These are phyloP conservation scores for Drosophila sp. DNA, from an alignment of 1,140 invertebrate genomes.

Conservation along the genomic window DNA sequence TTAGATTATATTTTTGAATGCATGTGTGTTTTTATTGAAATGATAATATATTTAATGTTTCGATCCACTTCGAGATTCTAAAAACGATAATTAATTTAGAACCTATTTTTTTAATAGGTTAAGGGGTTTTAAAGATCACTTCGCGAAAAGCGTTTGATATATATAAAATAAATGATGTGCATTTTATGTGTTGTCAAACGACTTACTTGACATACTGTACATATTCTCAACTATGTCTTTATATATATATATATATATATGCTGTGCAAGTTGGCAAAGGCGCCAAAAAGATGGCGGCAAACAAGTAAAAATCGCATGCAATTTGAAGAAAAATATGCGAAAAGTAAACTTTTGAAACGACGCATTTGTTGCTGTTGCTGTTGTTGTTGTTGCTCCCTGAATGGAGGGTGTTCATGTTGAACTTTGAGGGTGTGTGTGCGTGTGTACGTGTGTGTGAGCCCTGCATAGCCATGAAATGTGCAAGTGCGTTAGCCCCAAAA, in stretches of 20 bases:
- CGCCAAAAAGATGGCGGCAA: constrained; percentile 73
- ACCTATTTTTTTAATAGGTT: no score
- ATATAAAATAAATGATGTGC: no score
- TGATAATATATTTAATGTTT: no score
- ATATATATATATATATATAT: constrained; percentile 21
- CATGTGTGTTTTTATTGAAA: no score
- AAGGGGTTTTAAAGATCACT: no score
- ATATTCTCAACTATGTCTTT: no score
- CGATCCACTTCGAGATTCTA: no score
- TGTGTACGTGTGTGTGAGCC: constrained; percentile 43
- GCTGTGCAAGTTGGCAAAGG: constrained; percentile 40
- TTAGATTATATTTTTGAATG: no score
- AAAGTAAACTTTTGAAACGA: constrained; percentile 81
- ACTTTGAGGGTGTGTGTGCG: constrained; percentile 11
- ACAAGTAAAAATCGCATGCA: constrained; percentile 81
- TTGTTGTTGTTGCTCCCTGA: constrained; percentile 6
- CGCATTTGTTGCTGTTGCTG: constrained; percentile 62
- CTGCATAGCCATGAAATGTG: constrained; percentile 80
- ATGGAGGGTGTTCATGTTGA: constrained; percentile 4
- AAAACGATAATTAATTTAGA: no score
- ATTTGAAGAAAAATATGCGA: constrained; percentile 82
- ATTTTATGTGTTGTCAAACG: no score
- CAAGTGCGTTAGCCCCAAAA: constrained; percentile 83
- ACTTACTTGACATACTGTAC: no score
- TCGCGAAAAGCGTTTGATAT: no score